phyloP scores from a whole-genome alignment of 2,797 vertebrate species.

The Synaphobranchus kaupii region DNA sequence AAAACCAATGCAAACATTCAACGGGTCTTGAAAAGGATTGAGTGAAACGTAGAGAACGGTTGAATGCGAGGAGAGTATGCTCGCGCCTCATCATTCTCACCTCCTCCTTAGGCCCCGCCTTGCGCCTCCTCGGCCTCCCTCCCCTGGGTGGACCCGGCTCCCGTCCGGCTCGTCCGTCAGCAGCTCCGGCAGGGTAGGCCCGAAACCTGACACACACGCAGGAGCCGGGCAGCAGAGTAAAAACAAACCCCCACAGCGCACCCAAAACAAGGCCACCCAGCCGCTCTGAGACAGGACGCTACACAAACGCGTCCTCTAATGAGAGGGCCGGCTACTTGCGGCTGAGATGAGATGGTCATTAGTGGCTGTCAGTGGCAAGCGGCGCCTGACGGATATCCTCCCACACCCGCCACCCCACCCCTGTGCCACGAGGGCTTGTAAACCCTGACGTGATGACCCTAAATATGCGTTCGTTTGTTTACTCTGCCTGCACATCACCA shows the following conservation, averaged over 20 bases:
- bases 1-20: background rate
- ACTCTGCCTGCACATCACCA: constrained; percentile 6
- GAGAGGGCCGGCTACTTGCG: background rate
- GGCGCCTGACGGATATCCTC: constrained; percentile 22
- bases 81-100: background rate
- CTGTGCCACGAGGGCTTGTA: background rate
- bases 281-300: constrained; percentile 25
- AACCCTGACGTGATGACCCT: background rate
- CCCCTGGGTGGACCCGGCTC: background rate
- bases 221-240: constrained; percentile 4
- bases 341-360: constrained; percentile 6
- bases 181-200: background rate
- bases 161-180: constrained; percentile 14
- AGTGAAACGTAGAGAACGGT: background rate
- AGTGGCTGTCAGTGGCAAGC: constrained; percentile 23
- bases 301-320: constrained; percentile 22
- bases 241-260: constrained; percentile 1
- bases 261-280: constrained; percentile 32
- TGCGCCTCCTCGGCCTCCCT: background rate
- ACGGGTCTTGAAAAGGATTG: background rate
- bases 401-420: background rate
- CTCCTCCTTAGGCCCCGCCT: background rate
- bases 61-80: background rate
- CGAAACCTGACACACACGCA: constrained; percentile 21
- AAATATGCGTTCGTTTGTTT: constrained; percentile 31